Evolutionary conservation across 2,888 invertebrate species (phyloP).

Genomic region (Amiota mariae): DNA sequence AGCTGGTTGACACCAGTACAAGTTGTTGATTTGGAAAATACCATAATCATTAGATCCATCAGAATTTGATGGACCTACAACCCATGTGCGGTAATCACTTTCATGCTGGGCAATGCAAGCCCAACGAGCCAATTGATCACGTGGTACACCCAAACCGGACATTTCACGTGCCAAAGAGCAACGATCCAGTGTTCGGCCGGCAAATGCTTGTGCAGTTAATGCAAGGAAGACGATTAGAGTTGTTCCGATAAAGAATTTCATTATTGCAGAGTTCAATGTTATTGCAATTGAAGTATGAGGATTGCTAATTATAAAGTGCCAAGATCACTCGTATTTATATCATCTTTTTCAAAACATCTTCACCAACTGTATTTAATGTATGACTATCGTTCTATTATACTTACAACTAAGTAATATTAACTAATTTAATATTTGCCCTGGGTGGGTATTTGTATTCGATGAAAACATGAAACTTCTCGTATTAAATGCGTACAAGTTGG

Average conservation of each 20-base stretch:
- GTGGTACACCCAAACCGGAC: conserved; percentile 51
- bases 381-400: no score
- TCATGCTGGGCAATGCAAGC: conserved; percentile 54
- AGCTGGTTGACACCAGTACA: conserved; percentile 59
- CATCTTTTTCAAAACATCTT: no score
- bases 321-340: no score
- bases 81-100: conserved; percentile 68
- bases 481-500: no score
- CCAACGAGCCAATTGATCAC: conserved; percentile 49
- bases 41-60: conserved; percentile 72
- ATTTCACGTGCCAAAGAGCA: conserved; percentile 47
- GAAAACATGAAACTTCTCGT: no score
- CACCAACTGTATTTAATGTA: no score
- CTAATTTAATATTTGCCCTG: no score
- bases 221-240: conserved; percentile 35
- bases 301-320: no score
- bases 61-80: conserved; percentile 71
- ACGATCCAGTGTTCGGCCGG: conserved; percentile 38
- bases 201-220: conserved; percentile 33
- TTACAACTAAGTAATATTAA: no score
- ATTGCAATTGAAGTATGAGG: no score
- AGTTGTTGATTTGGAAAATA: conserved; percentile 62
- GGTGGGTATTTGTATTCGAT: no score
- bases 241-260: conserved; percentile 27
- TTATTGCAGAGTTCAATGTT: not conserved